Evolutionary conservation across 2,888 invertebrate species (phyloP).

Genomic region (Volucella inanis): DNA sequence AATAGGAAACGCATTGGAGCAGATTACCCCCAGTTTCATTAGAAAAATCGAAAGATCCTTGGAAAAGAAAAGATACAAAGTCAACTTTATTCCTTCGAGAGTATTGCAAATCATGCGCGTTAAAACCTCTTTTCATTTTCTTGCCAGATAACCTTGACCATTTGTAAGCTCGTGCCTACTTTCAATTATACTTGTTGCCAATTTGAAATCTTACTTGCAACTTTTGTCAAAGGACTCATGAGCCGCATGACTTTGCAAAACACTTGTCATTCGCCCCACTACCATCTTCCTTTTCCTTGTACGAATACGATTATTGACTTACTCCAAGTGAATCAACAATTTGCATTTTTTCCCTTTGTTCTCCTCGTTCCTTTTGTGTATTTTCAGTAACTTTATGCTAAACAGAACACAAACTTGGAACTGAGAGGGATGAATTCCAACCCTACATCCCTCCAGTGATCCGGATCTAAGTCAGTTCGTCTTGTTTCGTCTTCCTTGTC

Average conservation of each 20-base stretch:
- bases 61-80: too few relatives aligned
- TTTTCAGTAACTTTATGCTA: constrained; percentile 72
- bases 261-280: background rate
- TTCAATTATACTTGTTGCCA: constrained; percentile 63
- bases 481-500: constrained; percentile 24
- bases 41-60: too few relatives aligned
- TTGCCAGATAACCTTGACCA: constrained; percentile 2
- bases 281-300: constrained; percentile 39
- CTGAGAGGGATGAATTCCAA: constrained; percentile 17
- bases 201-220: constrained; percentile 62
- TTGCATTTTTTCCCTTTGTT: constrained; percentile 52
- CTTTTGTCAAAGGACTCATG: constrained; percentile 39
- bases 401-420: constrained; percentile 46
- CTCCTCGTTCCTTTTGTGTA: constrained; percentile 17
- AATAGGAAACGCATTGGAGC: too few relatives aligned
- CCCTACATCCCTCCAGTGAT: constrained; percentile 40
- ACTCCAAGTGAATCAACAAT: constrained; percentile 72
- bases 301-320: constrained; percentile 73
- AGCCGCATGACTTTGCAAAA: constrained; percentile 59
- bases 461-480: constrained; percentile 24
- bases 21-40: too few relatives aligned
- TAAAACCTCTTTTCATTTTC: background rate
- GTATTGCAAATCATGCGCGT: too few relatives aligned
- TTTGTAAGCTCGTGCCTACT: background rate
- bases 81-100: too few relatives aligned